phyloP scores from a whole-genome alignment of 2,797 vertebrate genomes.

The Tarsius wallacei region DNA sequence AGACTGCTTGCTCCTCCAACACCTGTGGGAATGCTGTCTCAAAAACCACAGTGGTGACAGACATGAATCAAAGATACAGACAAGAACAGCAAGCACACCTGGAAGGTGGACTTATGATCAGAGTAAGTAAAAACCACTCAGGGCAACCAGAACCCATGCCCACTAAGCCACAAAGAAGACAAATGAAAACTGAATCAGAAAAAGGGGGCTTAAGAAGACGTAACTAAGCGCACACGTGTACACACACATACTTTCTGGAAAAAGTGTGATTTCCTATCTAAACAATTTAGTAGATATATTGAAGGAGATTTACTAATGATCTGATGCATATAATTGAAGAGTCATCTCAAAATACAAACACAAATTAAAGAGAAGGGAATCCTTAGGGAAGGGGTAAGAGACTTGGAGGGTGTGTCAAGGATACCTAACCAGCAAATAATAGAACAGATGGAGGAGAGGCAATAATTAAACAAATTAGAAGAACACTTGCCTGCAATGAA shows the following conservation, averaged over 20 bases:
- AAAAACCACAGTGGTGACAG: background rate
- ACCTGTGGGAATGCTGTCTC: background rate
- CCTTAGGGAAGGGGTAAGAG: background rate
- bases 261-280: background rate
- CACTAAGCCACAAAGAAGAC: background rate
- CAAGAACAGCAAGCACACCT: background rate
- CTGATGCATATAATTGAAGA: background rate
- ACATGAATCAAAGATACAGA: background rate
- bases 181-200: background rate
- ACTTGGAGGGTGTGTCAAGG: background rate
- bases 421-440: background rate
- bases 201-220: background rate
- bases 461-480: constrained; percentile 61
- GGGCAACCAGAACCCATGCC: background rate
- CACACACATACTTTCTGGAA: background rate
- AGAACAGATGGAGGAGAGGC: constrained; percentile 55
- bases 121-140: background rate
- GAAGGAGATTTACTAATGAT: background rate
- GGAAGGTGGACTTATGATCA: background rate
- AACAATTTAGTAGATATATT: background rate
- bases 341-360: constrained; percentile 5
- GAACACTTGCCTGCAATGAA: background rate
- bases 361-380: background rate
- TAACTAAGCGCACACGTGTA: background rate
- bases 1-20: background rate